phyloP scores from a whole-genome alignment of 2,888 invertebrate species.

The Heliothis peltigera region DNA sequence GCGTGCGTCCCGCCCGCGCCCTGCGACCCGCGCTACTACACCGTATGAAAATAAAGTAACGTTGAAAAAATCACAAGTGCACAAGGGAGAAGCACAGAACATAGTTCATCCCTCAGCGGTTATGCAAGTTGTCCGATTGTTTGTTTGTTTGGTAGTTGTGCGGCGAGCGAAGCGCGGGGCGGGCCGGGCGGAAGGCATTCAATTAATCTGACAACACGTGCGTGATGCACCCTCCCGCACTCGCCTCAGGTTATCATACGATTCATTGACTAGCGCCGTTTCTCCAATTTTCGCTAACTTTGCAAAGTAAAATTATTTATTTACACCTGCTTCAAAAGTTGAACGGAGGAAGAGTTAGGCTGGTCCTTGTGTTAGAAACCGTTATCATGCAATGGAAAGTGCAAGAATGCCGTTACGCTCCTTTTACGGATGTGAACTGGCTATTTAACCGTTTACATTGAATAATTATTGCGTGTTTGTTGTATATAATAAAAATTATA shows the following conservation, averaged over 20 bases:
- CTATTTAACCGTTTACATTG: slow-evolving; percentile 1
- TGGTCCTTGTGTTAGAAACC: slow-evolving; percentile 25
- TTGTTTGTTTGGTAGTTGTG: slow-evolving; percentile 72
- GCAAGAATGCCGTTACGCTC: slow-evolving; percentile 50
- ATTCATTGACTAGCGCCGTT: slow-evolving; percentile 74
- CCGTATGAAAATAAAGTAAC: slow-evolving; percentile 79
- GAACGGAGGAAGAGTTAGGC: slow-evolving; percentile 30
- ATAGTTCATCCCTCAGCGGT: slow-evolving; percentile 60
- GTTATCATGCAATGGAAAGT: slow-evolving; percentile 50
- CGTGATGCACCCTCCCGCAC: slow-evolving; percentile 79
- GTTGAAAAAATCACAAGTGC: slow-evolving; percentile 79
- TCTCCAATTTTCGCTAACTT: slow-evolving; percentile 47
- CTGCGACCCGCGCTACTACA: slow-evolving; percentile 81
- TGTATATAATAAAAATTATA: no score
- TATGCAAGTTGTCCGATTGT: slow-evolving; percentile 62
- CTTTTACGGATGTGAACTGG: slow-evolving; percentile 8
- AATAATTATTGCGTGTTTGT: no score
- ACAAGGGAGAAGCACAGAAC: slow-evolving; percentile 67
- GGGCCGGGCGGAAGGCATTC: slow-evolving; percentile 75
- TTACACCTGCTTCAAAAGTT: slow-evolving; percentile 19
- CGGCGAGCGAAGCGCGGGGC: slow-evolving; percentile 58
- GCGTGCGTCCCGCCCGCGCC: slow-evolving; percentile 78
- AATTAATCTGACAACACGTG: slow-evolving; percentile 87
- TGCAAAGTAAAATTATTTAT: slow-evolving; percentile 22
- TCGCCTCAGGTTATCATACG: slow-evolving; percentile 75